These are phyloP conservation scores for Falco peregrinus DNA, from an alignment of 2,797 vertebrate species.

Conservation along the genomic window DNA sequence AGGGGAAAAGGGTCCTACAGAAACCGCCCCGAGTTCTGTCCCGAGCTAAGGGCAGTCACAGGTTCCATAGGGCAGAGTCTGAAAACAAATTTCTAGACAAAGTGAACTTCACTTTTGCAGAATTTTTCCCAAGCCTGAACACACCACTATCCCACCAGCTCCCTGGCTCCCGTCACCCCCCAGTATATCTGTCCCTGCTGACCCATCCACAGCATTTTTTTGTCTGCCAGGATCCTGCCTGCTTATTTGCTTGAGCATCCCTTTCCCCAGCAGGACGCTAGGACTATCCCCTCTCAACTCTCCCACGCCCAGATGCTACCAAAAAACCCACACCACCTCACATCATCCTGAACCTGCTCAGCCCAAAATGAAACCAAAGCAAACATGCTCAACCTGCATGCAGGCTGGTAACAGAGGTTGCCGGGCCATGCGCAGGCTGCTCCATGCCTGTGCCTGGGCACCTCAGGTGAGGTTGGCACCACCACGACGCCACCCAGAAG, in stretches of 20 bases:
- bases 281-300: neutral
- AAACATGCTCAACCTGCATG: rapidly evolving
- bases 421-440: neutral
- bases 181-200: neutral
- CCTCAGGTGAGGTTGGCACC: neutral
- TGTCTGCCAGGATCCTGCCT: neutral
- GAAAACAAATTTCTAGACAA: neutral
- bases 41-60: neutral
- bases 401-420: neutral
- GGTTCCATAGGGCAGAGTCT: neutral
- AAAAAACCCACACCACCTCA: neutral
- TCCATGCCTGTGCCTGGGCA: neutral
- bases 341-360: neutral
- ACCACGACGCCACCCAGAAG: rapidly evolving
- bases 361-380: neutral
- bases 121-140: neutral
- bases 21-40: neutral
- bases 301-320: neutral
- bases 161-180: neutral
- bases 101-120: neutral
- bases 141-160: rapidly evolving
- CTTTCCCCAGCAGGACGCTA: rapidly evolving
- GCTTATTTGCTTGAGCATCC: neutral
- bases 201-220: rapidly evolving
- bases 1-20: neutral